Percentiles rank a stretch among this genome's conserved stretches.
These are phyloP conservation scores for Plectrocnemia conspersa DNA, from an alignment of 1,140 invertebrate genomes.

Conservation along the genomic window DNA sequence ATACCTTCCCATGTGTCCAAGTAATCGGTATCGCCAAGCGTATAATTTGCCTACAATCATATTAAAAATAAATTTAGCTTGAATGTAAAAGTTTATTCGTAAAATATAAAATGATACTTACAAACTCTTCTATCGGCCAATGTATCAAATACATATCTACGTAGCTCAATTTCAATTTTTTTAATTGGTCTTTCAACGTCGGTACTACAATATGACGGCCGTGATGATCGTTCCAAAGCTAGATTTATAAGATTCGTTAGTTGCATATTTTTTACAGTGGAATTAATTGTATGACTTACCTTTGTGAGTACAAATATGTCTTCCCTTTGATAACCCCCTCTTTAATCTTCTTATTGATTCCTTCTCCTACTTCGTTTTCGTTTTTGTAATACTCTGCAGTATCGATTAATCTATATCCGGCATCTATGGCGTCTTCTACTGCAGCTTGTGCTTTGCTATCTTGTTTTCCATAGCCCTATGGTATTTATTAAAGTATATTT, in stretches of 20 bases:
- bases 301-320: slow-evolving; percentile 82
- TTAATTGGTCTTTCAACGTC: slow-evolving; percentile 56
- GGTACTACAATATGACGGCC: slow-evolving; percentile 42
- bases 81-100: no score
- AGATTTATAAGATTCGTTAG: no score
- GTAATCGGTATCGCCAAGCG: slow-evolving; percentile 41
- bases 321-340: slow-evolving; percentile 72
- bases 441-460: slow-evolving; percentile 35
- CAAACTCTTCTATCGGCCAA: slow-evolving; percentile 75
- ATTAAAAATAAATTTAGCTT: no score
- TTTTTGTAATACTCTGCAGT: slow-evolving; percentile 81
- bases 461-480: no score
- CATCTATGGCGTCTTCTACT: slow-evolving; percentile 60
- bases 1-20: slow-evolving; percentile 61
- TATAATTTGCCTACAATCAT: slow-evolving; percentile 19
- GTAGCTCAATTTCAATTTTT: slow-evolving; percentile 65
- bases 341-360: slow-evolving; percentile 66
- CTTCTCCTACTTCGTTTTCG: slow-evolving; percentile 76
- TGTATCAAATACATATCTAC: slow-evolving; percentile 79
- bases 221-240: slow-evolving; percentile 48
- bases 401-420: slow-evolving; percentile 88
- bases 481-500: no score
- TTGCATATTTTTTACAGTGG: no score
- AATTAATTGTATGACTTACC: no score
- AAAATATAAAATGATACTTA: slow-evolving; percentile 41